Conservation (phyloP, 1,140 invertebrate genomes). For the Drosophila ohnishii region DNA sequence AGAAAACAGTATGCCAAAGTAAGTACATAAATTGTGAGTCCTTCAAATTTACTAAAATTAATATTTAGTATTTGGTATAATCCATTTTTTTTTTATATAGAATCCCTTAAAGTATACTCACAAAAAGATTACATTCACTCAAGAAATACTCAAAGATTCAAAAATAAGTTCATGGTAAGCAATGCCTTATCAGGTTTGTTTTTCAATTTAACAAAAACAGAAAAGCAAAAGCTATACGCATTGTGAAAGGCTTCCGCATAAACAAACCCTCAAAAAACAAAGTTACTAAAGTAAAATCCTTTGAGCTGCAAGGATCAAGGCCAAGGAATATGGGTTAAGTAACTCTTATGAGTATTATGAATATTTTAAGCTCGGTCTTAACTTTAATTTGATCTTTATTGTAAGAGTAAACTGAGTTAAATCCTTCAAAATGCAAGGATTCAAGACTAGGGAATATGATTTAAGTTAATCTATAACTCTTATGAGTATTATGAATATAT, state of each 20-base stretch:
- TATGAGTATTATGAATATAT: too few relatives aligned
- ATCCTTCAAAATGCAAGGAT: background rate
- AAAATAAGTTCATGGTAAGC: conserved; percentile 4
- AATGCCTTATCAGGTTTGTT: conserved; percentile 16
- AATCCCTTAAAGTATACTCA: conserved; percentile 3
- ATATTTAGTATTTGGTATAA: background rate
- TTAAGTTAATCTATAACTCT: background rate
- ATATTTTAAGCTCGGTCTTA: too few relatives aligned
- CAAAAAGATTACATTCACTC: background rate
- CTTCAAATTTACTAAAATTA: too few relatives aligned
- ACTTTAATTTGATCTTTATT: background rate
- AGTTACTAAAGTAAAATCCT: background rate
- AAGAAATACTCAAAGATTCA: background rate
- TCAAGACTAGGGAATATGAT: background rate
- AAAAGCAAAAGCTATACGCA: background rate
- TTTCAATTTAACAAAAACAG: background rate
- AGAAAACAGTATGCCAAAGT: conserved; percentile 54
- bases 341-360: background rate
- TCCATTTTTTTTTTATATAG: background rate
- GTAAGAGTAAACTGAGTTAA: background rate
- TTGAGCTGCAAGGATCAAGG: background rate
- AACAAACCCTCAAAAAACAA: background rate
- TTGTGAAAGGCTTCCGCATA: background rate
- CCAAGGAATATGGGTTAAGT: background rate
- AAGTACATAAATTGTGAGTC: conserved; percentile 12